Base-by-base conservation (phyloP, 2,113 vertebrate species). In the Tenrec ecaudatus region DNA sequence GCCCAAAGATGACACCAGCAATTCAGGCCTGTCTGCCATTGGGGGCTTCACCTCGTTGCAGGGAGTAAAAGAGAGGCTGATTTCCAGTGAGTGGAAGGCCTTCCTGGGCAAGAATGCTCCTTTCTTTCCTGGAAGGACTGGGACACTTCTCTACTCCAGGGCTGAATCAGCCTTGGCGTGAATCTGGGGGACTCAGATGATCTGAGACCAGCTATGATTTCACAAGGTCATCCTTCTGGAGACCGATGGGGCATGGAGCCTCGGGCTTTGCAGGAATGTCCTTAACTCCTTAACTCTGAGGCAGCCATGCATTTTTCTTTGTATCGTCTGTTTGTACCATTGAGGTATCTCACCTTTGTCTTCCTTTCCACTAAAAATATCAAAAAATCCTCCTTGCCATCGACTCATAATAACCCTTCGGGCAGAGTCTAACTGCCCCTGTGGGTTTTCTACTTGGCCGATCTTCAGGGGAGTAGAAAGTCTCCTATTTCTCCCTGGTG, bases 61-160 rank as follows among this genome's bases (percentile, higher is more conserved):
- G 0, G 1, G 38, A 6, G 25, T 2, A 1, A 27, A n/a, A 4
- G 36, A 9, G 10, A 58, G 4, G 23, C 14, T 33, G 1, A 0
- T 6, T 11, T 53, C 25, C n/a, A 16, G 19, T 15, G 5, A 6
- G 27, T 12, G 36, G 11, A 11, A 12, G 69, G 33, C 2, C 17
- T 6, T 40, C 40, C 38, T 19, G 19, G 7, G 31, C 6, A 0
- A 66, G 25, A 23, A 22, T 16, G 17, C 10, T 23, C 0, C 0
- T 23, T 47, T 12, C 14, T 2, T 27, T 27, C 27, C 11, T 76
- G 14, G 47, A 19, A 33, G 3, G 11, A 3, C 58, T 47, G 43
- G 10, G 10, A 10, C 43, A n/a, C n/a, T n/a, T 10, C 43, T 47
- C 43, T 10, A 47, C 43, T 47, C 10, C 10, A 6, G 43, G 43